Percentiles rank a stretch among this genome's conserved stretches.
These are phyloP conservation scores for Drosophila rufa DNA, from an alignment of 1,140 invertebrate genomes.

Conservation along the genomic window DNA sequence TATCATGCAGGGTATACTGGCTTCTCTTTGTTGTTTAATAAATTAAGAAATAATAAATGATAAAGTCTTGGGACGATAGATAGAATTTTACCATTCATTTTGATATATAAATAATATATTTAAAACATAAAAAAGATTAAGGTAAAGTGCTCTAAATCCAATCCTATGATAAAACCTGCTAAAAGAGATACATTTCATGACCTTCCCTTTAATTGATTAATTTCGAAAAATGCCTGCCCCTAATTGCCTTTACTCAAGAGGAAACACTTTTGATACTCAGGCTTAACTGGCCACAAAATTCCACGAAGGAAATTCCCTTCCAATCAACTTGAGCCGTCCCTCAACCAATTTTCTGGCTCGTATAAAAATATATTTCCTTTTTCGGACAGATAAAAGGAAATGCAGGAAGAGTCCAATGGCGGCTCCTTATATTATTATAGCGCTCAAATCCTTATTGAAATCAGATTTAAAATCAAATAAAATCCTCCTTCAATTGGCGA, in stretches of 20 bases:
- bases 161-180: no score
- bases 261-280: conserved; percentile 14
- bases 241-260: conserved; percentile 20
- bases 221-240: conserved; percentile 3
- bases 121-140: no score
- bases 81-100: no score
- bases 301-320: conserved; percentile 26
- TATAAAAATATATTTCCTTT: conserved; percentile 51
- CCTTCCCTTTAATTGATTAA: conserved; percentile 10
- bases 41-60: no score
- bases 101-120: no score
- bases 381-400: conserved; percentile 51
- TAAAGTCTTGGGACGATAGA: no score
- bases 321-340: conserved; percentile 33
- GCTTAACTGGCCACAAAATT: conserved; percentile 17
- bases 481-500: conserved; percentile 53
- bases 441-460: conserved; percentile 55
- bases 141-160: neutral
- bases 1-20: no score
- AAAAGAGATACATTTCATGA: neutral
- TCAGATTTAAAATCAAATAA: conserved; percentile 76
- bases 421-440: conserved; percentile 17
- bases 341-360: conserved; percentile 18
- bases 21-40: no score
- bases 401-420: conserved; percentile 11